A percentile compares a stretch with the other conserved stretches of the same genome.
Evolutionary conservation across 1,140 invertebrate species (phyloP).

Genomic region (Sitophilus oryzae): DNA sequence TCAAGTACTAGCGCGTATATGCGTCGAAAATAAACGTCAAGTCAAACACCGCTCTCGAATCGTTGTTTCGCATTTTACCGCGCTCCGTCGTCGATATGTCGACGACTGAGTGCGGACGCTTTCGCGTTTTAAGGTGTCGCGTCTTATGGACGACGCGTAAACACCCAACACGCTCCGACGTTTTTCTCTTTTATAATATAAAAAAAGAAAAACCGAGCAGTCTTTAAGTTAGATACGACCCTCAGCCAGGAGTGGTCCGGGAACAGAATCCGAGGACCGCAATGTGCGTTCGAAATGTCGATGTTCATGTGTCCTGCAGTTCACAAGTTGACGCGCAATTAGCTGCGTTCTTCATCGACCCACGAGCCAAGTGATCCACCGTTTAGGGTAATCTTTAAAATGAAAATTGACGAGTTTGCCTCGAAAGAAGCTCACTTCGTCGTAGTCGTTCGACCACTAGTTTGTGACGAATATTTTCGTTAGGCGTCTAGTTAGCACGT

Average conservation of each 20-base stretch:
- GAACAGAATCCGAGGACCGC: constrained; percentile 45
- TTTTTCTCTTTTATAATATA: neutral
- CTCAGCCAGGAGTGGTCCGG: constrained; percentile 28
- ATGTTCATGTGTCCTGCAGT: constrained; percentile 77
- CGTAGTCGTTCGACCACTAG: neutral
- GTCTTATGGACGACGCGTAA: too few relatives aligned
- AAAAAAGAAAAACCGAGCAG: neutral
- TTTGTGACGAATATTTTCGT: neutral
- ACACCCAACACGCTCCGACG: constrained; percentile 6
- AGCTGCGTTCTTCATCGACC: constrained; percentile 78
- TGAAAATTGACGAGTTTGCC: neutral
- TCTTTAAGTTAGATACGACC: constrained; percentile 10
- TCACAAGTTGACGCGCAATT: constrained; percentile 72
- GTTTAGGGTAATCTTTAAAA: constrained; percentile 49
- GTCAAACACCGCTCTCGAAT: too few relatives aligned
- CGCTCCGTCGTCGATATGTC: too few relatives aligned
- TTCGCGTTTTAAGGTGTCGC: too few relatives aligned
- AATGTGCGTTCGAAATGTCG: constrained; percentile 76
- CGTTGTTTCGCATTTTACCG: too few relatives aligned
- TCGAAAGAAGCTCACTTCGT: neutral
- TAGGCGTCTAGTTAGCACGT: too few relatives aligned
- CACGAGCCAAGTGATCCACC: constrained; percentile 69
- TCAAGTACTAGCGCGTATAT: constrained; percentile 33
- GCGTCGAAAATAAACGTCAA: too few relatives aligned
- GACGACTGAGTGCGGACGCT: too few relatives aligned